Evolutionary conservation across 2,113 vertebrate species (phyloP), one percentile per base, ranked within the genome.

Genomic region (Callipepla californica): DNA sequence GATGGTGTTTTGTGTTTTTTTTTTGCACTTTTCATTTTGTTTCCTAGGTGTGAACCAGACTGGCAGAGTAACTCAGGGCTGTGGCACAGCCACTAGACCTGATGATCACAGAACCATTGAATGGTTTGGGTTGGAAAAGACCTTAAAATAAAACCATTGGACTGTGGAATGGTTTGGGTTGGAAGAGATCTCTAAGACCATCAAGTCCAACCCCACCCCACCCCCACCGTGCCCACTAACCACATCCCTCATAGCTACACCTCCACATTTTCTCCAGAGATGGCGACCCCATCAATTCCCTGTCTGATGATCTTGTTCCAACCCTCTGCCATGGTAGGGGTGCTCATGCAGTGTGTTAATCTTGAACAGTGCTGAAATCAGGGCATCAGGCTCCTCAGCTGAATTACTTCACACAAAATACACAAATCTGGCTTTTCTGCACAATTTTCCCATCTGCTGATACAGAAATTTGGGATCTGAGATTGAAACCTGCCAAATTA

Each of bases 371-470:
- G 61, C 53, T 61, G 58, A 84, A 84, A 79, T 77, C 78, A 73
- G 69, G 80, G 58, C 68, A 62, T 25, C 57, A 53, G 50, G 58
- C 14, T 83, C 28, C 72, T 50, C 18, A 74, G 32, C 30, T 14
- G 40, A 79, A 20, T 45, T 70, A 50, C 25, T 50, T 91, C 38
- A n/a, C 36, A 74, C 32, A 51, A 22, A 70, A 93, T n/a, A 26
- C 8, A 91, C 0, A 4, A 74, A 80, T 53, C 28, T 85, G 72
- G 62, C 17, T 85, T 80, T 77, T 80, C 69, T 59, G 50, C 62
- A 62, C 10, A 89, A 23, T 38, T 89, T 80, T 92, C 85, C 50
- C 16, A 89, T 76, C 42, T 91, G 68, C 55, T 80, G 72, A 90
- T 32, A 72, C 38, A 87, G 11, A 77, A 45, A 85, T 77, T 67